Conservation (phyloP, 1,140 invertebrate species). For the Octopus bimaculoides region DNA sequence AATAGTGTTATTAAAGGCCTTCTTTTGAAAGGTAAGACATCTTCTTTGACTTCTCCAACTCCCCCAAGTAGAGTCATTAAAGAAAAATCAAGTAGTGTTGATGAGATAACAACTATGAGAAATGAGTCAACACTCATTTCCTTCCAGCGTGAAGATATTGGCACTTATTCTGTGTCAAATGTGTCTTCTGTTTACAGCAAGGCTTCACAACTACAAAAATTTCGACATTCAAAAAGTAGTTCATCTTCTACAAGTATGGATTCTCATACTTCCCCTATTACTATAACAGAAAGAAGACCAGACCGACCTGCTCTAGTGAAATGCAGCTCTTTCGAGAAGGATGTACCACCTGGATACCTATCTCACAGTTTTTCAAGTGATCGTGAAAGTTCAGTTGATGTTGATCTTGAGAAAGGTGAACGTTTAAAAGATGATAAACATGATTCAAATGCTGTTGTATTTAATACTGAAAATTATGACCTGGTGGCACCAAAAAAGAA, state of each 20-base stretch:
- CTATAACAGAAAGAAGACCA: background rate
- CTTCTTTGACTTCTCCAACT: constrained; percentile 20
- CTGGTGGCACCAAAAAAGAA: constrained; percentile 29
- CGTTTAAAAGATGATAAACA: background rate
- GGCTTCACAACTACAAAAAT: background rate
- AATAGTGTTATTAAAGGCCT: constrained; percentile 82
- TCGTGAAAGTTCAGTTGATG: background rate
- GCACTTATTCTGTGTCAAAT: background rate
- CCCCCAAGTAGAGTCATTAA: background rate
- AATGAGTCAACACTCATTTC: background rate
- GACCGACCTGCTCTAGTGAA: background rate
- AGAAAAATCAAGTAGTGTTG: constrained; percentile 6
- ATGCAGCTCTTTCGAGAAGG: background rate
- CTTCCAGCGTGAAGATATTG: background rate
- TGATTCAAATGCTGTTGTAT: background rate
- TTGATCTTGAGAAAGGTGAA: background rate
- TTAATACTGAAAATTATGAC: background rate
- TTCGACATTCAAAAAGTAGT: background rate
- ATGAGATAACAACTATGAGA: background rate
- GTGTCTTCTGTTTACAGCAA: background rate
- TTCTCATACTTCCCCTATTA: background rate
- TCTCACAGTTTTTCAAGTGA: constrained; percentile 3
- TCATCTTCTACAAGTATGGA: background rate
- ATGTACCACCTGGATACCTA: background rate
- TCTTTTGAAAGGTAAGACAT: constrained; percentile 67